Base-by-base conservation (phyloP, 1,140 invertebrate genomes). In the Zaprionus ghesquierei region DNA sequence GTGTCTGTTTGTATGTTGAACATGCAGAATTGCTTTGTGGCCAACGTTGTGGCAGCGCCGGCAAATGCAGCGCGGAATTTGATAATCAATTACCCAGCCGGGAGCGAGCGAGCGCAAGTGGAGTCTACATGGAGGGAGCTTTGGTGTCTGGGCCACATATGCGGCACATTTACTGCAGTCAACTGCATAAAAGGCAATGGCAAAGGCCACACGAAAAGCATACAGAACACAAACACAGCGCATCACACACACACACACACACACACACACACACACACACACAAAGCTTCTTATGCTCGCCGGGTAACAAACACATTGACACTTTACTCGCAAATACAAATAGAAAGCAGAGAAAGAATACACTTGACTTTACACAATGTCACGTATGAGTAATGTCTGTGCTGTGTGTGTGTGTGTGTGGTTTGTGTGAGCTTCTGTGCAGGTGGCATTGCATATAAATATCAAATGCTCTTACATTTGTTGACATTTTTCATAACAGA, bases 11-110 rank as follows among this genome's bases (percentile, higher is more conserved):
- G 41, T 58, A 54, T 49, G n/a, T 1, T n/a, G 15, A 22, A 46
- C 49, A 68, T 54, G 69, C 46, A 59, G 22, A 62, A 61, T 62
- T 54, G 69, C 63, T 77, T 60, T 77, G 75, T 65, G 65, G 66
- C 66, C 56, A 49, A 69, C 5, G 20, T 50, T 69, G 71, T 15
- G 58, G 59, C 58, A 73, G 56, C 46, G 50, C 49, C 65, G 35
- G 73, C 75, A 69, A 82, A 82, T 80, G 81, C 81, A 80, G 70
- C 79, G 82, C 79, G 77, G 79, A 87, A 82, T 87, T 87, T 87
- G 82, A 79, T 87, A 87, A 87, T 87, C 82, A 87, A 87, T 87
- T 87, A 87, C 84, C 65, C 62, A 82, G 79, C 63, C 51, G 49
- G 64, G 27, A 29, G 54, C 22, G 38, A 25, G n/a, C 49, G 35